phyloP scores from a whole-genome alignment of 2,797 vertebrate genomes.

The Acipenser oxyrinchus region DNA sequence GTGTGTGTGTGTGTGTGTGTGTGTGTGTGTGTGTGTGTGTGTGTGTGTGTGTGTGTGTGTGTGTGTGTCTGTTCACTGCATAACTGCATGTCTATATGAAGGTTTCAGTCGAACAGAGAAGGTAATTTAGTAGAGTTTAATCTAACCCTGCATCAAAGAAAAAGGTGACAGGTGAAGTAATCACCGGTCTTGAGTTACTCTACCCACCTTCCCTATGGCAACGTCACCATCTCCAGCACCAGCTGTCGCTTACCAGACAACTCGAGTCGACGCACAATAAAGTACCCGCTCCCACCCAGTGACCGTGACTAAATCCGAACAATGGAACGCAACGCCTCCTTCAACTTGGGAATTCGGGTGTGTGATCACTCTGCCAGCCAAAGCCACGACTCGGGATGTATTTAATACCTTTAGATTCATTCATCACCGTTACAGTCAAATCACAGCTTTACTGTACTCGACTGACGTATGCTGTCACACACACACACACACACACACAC shows the following conservation, averaged over 20 bases:
- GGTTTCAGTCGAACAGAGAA: too few species aligned
- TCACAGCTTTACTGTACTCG: too few species aligned
- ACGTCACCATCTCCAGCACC: conserved; percentile 55
- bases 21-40: neutral
- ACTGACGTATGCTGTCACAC: too few species aligned
- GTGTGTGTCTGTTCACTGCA: neutral
- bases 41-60: conserved; percentile 2
- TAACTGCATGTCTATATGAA: too few species aligned
- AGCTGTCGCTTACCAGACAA: conserved; percentile 65
- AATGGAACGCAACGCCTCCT: conserved; percentile 66
- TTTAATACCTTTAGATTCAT: conserved; percentile 23
- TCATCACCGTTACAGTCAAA: neutral
- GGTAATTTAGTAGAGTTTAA: too few species aligned
- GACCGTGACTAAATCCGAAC: conserved; percentile 73
- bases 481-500: too few species aligned
- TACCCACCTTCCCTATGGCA: conserved; percentile 52
- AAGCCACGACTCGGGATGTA: conserved; percentile 19
- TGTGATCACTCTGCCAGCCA: conserved; percentile 50
- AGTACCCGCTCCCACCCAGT: conserved; percentile 66
- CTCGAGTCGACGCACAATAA: conserved; percentile 63
- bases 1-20: neutral
- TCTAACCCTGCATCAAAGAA: conserved; percentile 8
- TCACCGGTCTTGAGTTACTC: conserved; percentile 58
- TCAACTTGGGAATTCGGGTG: conserved; percentile 62
- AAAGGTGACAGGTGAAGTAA: conserved; percentile 68